Conservation (phyloP, 2,113 vertebrate species). For the Ophiodon elongatus region DNA sequence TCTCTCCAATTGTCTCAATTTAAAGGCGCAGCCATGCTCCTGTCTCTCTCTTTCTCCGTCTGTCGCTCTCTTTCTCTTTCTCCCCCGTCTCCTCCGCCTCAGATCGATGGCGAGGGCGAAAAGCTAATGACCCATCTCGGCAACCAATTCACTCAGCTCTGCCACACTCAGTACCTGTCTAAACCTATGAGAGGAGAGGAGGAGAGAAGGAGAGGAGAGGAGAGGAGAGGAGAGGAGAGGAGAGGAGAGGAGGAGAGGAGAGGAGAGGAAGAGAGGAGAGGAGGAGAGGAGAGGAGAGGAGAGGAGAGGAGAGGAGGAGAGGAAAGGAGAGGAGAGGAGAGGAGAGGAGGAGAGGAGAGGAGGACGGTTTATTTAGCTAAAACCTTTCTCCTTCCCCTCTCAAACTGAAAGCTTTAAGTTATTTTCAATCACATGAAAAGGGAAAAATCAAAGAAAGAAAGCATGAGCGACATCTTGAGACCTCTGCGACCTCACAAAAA, state of each 20-base stretch:
- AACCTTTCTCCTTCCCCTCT: slow-evolving; percentile 36
- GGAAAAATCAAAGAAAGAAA: neutral
- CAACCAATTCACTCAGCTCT: slow-evolving; percentile 83
- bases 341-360: slow-evolving; percentile 21
- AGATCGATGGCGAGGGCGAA: slow-evolving; percentile 80
- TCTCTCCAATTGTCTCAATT: slow-evolving; percentile 71
- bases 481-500: neutral
- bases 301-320: slow-evolving; percentile 29
- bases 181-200: slow-evolving; percentile 68
- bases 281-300: slow-evolving; percentile 25
- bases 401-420: neutral
- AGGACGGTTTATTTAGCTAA: slow-evolving; percentile 45
- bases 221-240: slow-evolving; percentile 30
- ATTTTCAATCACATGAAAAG: neutral
- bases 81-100: slow-evolving; percentile 56
- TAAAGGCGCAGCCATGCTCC: slow-evolving; percentile 56
- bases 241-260: slow-evolving; percentile 15
- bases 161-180: slow-evolving; percentile 81
- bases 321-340: slow-evolving; percentile 5
- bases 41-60: slow-evolving; percentile 42
- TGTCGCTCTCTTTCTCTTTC: slow-evolving; percentile 40
- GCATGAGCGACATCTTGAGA: neutral
- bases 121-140: slow-evolving; percentile 84
- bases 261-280: slow-evolving; percentile 19
- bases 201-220: slow-evolving; percentile 31